Evolutionary conservation across 2,113 vertebrate genomes (phyloP).

Genomic region (Boleophthalmus pectinirostris): DNA sequence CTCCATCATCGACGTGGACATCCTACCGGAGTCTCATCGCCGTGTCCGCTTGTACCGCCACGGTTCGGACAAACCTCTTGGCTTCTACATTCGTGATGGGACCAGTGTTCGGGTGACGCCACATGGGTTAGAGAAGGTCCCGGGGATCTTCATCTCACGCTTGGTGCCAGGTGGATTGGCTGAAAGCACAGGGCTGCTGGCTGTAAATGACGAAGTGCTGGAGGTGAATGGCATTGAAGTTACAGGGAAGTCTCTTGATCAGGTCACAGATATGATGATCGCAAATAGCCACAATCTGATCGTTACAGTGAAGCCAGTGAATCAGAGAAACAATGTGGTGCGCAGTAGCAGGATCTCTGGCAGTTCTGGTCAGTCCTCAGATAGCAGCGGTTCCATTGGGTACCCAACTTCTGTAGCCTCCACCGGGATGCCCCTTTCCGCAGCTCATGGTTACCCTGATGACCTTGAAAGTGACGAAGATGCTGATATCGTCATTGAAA

Average conservation of each 20-base stretch:
- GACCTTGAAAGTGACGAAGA: slow-evolving; percentile 96
- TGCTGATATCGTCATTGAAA: slow-evolving; percentile 93
- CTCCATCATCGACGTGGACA: slow-evolving; percentile 98
- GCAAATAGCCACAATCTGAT: slow-evolving; percentile 99
- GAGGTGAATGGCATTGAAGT: slow-evolving; percentile 99
- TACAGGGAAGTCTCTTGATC: slow-evolving; percentile 93
- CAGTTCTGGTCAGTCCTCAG: slow-evolving; percentile 90
- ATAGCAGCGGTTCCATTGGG: slow-evolving; percentile 83
- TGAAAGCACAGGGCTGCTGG: slow-evolving; percentile 94
- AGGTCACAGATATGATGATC: slow-evolving; percentile 99
- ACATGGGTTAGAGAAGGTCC: slow-evolving; percentile 94
- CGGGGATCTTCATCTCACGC: slow-evolving; percentile 96
- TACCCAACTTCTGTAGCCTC: slow-evolving; percentile 81
- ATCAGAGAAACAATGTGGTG: slow-evolving; percentile 96
- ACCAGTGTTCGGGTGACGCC: slow-evolving; percentile 93
- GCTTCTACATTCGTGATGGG: slow-evolving; percentile 97
- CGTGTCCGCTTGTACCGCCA: slow-evolving; percentile 92
- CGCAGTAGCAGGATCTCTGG: slow-evolving; percentile 88
- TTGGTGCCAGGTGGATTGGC: slow-evolving; percentile 95
- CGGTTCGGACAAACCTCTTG: slow-evolving; percentile 93
- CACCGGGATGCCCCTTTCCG: slow-evolving; percentile 42
- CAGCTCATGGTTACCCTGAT: slow-evolving; percentile 85
- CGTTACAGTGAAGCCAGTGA: slow-evolving; percentile 95
- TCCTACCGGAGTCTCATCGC: slow-evolving; percentile 94
- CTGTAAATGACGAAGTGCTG: slow-evolving; percentile 97